These are phyloP conservation scores for Ceratina australensis DNA, from an alignment of 1,140 invertebrate species.

Conservation along the genomic window DNA sequence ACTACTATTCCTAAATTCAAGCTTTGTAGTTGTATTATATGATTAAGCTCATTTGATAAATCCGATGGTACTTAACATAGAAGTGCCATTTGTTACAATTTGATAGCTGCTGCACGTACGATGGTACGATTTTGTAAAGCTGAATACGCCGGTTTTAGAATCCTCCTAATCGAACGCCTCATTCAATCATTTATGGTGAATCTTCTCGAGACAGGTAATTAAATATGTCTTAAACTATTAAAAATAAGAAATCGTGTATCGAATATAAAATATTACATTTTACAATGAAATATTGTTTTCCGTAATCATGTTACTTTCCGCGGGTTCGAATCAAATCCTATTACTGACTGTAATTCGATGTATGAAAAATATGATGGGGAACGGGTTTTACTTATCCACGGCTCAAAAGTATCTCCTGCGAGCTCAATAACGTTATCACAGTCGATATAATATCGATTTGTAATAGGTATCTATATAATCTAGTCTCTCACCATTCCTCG, in stretches of 20 bases:
- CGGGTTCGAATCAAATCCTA: constrained; percentile 19
- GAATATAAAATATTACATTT: neutral
- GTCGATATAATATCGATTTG: constrained; percentile 15
- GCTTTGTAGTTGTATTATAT: neutral
- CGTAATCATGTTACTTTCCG: constrained; percentile 4
- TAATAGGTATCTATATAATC: neutral
- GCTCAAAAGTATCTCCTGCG: constrained; percentile 13
- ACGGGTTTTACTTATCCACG: constrained; percentile 16
- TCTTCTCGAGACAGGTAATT: no score
- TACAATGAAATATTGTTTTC: neutral
- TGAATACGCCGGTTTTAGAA: no score
- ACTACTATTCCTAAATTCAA: neutral
- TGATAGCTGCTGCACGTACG: no score
- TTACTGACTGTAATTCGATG: constrained; percentile 20
- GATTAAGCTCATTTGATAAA: no score
- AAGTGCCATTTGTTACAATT: no score
- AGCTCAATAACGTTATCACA: neutral
- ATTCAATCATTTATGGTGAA: no score
- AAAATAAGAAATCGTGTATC: no score
- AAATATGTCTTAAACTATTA: no score
- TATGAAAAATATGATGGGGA: constrained; percentile 25
- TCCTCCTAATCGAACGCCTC: no score
- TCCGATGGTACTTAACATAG: no score
- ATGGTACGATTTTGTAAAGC: no score
- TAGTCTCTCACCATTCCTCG: neutral